Evolutionary conservation across 2,113 vertebrate species (phyloP).

Genomic region (Trichechus manatus): DNA sequence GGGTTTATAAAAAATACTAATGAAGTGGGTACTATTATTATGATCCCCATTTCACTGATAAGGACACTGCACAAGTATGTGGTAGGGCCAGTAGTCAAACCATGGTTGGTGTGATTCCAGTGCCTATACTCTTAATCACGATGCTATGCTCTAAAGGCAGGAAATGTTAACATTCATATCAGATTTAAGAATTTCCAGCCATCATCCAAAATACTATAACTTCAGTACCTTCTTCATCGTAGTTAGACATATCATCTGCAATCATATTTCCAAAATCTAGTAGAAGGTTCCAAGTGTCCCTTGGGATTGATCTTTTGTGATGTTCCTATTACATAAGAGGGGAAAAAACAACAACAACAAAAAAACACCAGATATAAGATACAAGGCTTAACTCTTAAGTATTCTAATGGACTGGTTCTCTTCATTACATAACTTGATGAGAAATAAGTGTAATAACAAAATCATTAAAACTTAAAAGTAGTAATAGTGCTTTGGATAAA

Average conservation of each 20-base stretch:
- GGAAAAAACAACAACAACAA: neutral
- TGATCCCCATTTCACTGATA: neutral
- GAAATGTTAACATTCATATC: neutral
- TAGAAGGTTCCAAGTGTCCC: slow-evolving; percentile 98
- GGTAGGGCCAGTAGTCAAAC: neutral
- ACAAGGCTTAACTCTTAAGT: neutral
- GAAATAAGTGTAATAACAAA: neutral
- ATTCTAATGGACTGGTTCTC: neutral
- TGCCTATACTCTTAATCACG: neutral
- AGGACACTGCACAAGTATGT: neutral
- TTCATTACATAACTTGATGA: neutral
- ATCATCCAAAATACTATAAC: neutral
- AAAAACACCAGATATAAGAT: neutral
- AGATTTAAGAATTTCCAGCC: neutral
- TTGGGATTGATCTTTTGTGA: slow-evolving; percentile 97
- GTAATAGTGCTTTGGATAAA: neutral
- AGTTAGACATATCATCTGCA: slow-evolving; percentile 98
- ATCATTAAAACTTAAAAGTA: neutral
- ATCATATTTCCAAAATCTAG: slow-evolving; percentile 98
- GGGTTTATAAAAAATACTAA: neutral
- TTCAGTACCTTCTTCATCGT: slow-evolving; percentile 95
- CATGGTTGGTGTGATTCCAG: neutral
- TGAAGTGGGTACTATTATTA: no score
- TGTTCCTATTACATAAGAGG: slow-evolving; percentile 90
- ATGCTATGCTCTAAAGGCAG: neutral